Percentiles rank a stretch among this genome's conserved stretches.
These are phyloP conservation scores for Netta rufina DNA, from an alignment of 2,797 vertebrate species.

Conservation along the genomic window DNA sequence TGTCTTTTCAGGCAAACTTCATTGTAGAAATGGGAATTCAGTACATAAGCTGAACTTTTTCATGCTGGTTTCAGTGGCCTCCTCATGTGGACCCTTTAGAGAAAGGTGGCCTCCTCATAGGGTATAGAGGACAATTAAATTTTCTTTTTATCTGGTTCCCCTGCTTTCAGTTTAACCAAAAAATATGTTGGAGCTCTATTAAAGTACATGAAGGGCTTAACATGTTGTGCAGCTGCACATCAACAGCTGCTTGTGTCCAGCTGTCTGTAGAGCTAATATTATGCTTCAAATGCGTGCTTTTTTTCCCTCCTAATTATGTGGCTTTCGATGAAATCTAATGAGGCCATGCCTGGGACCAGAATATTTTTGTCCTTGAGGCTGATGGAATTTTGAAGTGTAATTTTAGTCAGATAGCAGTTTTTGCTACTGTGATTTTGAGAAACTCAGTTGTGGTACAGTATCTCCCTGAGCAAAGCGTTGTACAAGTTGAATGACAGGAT, in stretches of 20 bases:
- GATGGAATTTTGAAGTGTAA: neutral
- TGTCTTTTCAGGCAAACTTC: neutral
- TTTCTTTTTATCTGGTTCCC: neutral
- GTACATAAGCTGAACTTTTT: neutral
- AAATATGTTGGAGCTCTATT: neutral
- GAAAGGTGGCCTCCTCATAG: neutral
- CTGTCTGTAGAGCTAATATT: constrained; percentile 35
- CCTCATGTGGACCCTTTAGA: neutral
- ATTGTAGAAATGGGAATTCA: neutral
- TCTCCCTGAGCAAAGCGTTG: neutral
- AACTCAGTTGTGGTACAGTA: neutral
- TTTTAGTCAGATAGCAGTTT: neutral
- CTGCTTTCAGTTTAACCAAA: neutral
- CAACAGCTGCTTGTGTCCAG: constrained; percentile 39
- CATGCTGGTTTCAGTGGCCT: neutral
- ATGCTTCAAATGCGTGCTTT: neutral
- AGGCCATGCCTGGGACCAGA: neutral
- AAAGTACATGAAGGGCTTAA: neutral
- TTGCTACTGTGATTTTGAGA: neutral
- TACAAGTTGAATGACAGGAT: neutral
- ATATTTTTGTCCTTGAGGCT: neutral
- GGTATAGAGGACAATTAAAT: neutral
- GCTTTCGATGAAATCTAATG: constrained; percentile 10
- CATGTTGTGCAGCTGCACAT: constrained; percentile 7
- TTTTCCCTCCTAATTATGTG: neutral